Evolutionary conservation across 2,888 invertebrate species (phyloP).

Genomic region (Aromia moschata): DNA sequence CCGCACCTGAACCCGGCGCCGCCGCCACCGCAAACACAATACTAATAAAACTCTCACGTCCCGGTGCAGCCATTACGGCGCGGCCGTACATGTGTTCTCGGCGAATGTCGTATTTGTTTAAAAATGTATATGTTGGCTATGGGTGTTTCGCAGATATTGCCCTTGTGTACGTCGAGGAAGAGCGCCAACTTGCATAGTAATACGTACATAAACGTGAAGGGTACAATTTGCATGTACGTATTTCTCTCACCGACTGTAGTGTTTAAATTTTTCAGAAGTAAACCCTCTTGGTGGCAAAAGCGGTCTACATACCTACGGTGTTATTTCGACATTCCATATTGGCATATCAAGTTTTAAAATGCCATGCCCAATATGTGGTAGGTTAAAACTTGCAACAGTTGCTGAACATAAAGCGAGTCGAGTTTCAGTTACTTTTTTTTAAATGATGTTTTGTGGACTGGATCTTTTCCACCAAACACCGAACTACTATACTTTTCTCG

Average conservation of each 20-base stretch:
- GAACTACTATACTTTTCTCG: too few species aligned
- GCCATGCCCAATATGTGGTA: too few species aligned
- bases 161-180: conserved; percentile 33
- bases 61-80: conserved; percentile 49
- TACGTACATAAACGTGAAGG: conserved; percentile 27
- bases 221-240: conserved; percentile 19
- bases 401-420: too few species aligned
- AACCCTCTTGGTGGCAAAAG: too few species aligned
- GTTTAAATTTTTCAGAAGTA: background rate
- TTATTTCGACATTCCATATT: too few species aligned
- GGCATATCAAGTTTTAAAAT: too few species aligned
- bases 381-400: too few species aligned
- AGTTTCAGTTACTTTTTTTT: too few species aligned
- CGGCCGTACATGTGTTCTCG: conserved; percentile 51
- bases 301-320: too few species aligned
- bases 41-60: conserved; percentile 58
- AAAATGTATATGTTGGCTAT: conserved; percentile 51
- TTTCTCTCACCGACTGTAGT: conserved; percentile 5
- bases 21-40: conserved; percentile 47
- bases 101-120: conserved; percentile 54
- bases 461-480: too few species aligned
- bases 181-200: conserved; percentile 32
- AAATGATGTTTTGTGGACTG: too few species aligned
- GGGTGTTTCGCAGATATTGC: conserved; percentile 39
- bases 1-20: conserved; percentile 46